Evolutionary conservation across 1,140 invertebrate genomes (phyloP).

Genomic region (Listronotus bonariensis): DNA sequence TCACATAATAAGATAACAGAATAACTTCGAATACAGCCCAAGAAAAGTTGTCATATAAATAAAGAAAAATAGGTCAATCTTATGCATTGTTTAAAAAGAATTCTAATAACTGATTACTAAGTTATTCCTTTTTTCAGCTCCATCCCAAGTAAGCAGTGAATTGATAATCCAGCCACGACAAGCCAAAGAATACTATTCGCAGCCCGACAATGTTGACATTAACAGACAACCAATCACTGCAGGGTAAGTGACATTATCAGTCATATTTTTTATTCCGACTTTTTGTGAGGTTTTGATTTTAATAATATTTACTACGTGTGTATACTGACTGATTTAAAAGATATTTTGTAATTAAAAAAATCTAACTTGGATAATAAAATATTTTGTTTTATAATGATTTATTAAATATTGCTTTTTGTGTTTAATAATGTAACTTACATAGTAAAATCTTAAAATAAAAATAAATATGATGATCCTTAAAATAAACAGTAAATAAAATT

Average conservation of each 20-base stretch:
- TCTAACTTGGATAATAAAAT: constrained; percentile 18
- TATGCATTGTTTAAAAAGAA: too few relatives aligned
- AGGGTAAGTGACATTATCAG: constrained; percentile 73
- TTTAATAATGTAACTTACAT: constrained; percentile 6
- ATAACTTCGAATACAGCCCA: too few relatives aligned
- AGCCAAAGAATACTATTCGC: constrained; percentile 56
- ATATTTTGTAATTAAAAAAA: neutral
- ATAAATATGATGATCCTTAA: neutral
- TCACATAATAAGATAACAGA: too few relatives aligned
- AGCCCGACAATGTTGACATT: constrained; percentile 83
- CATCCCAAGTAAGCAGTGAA: constrained; percentile 56
- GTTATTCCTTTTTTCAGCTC: constrained; percentile 53
- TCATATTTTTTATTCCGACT: neutral
- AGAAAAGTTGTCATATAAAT: too few relatives aligned
- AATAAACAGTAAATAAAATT: constrained; percentile 10
- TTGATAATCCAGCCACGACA: constrained; percentile 59
- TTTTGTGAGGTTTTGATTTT: constrained; percentile 1
- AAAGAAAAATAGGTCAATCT: too few relatives aligned
- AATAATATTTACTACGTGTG: constrained; percentile 3
- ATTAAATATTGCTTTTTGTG: constrained; percentile 11
- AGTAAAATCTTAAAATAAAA: neutral
- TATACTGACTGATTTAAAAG: neutral
- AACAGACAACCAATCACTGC: constrained; percentile 81
- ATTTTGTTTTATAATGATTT: neutral
- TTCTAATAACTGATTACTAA: too few relatives aligned